A percentile compares a stretch with the other conserved stretches of the same genome.
Conservation (phyloP, 2,797 vertebrate species). For the Cynodonichthys magdalenae region DNA sequence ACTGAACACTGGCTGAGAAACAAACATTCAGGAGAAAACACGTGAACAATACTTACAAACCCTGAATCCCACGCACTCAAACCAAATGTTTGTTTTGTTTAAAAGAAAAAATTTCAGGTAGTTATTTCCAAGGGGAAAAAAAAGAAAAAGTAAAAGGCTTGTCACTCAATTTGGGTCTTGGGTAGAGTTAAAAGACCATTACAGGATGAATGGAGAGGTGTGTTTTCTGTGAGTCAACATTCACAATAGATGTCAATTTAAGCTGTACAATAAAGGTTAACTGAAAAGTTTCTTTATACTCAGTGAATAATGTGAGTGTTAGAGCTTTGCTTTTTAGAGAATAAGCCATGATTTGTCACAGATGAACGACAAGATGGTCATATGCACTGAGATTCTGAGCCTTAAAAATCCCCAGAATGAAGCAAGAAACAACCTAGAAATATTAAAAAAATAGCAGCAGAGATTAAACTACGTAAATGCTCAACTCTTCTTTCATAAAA, state of each 20-base stretch:
- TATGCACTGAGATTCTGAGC: slow-evolving; percentile 2
- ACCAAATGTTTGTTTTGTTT: not conserved
- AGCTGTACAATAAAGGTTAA: slow-evolving; percentile 11
- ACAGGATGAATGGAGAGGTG: not conserved
- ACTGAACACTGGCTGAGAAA: not conserved
- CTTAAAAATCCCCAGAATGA: slow-evolving; percentile 5
- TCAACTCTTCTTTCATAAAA: slow-evolving; percentile 37
- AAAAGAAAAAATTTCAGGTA: not conserved
- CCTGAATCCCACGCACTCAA: slow-evolving; percentile 1
- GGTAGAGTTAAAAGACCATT: not conserved
- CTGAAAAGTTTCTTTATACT: not conserved
- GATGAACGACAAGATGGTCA: not conserved
- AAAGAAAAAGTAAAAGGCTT: not conserved
- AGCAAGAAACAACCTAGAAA: not conserved
- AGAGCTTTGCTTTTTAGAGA: slow-evolving; percentile 9
- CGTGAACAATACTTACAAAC: slow-evolving; percentile 10
- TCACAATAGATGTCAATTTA: slow-evolving; percentile 4
- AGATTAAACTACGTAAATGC: slow-evolving; percentile 39
- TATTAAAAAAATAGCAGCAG: slow-evolving; percentile 26
- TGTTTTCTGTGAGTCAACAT: slow-evolving; percentile 9
- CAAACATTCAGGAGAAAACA: slow-evolving; percentile 2
- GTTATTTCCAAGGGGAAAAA: not conserved
- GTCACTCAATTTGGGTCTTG: not conserved
- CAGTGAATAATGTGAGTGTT: not conserved
- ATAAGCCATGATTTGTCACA: slow-evolving; percentile 12